These are phyloP conservation scores for Tupaia chinensis DNA, from an alignment of 2,113 vertebrate genomes.

Conservation along the genomic window DNA sequence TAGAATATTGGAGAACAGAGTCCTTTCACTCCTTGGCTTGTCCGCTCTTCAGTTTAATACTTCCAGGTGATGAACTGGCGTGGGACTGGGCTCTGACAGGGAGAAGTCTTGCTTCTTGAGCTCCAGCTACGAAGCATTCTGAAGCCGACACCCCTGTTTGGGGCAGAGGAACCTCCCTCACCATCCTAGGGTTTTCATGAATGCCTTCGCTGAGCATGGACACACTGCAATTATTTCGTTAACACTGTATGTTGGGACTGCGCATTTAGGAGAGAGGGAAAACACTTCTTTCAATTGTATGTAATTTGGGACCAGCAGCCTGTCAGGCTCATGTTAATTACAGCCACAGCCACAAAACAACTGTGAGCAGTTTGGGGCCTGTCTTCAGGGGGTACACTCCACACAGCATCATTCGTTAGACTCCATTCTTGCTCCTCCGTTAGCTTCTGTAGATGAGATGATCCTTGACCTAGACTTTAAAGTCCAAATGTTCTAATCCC, in stretches of 20 bases:
- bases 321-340: slow-evolving; percentile 10
- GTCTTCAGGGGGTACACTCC: background rate
- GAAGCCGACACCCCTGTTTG: background rate
- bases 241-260: slow-evolving; percentile 28
- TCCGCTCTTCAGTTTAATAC: background rate
- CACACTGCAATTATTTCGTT: slow-evolving; percentile 58
- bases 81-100: background rate
- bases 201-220: background rate
- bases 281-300: slow-evolving; percentile 41
- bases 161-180: background rate
- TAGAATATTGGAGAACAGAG: slow-evolving; percentile 15
- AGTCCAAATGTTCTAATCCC: background rate
- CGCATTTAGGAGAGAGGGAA: slow-evolving; percentile 43
- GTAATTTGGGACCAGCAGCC: slow-evolving; percentile 62
- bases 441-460: background rate
- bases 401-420: background rate
- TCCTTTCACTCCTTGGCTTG: background rate
- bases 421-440: background rate
- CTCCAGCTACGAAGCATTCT: background rate
- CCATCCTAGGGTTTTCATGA: background rate
- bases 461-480: background rate
- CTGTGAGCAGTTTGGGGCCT: background rate
- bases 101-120: background rate
- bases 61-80: background rate
- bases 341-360: slow-evolving; percentile 31